A percentile compares a stretch with the other conserved stretches of the same genome.
Evolutionary conservation across 2,113 vertebrate genomes (phyloP).

Genomic region (Furnarius figulus): DNA sequence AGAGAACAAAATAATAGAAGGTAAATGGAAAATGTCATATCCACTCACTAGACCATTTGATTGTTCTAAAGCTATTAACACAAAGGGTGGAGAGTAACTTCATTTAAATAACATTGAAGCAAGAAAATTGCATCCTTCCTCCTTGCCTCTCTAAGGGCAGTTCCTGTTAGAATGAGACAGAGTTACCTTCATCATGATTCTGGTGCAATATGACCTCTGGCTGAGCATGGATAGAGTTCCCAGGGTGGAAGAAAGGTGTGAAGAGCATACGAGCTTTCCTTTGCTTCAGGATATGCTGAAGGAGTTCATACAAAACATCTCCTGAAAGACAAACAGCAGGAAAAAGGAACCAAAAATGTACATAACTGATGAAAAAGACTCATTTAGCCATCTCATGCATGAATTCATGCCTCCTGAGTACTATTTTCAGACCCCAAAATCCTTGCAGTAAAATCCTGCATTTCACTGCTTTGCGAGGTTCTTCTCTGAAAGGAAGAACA

Average conservation of each 20-base stretch:
- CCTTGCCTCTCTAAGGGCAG: not conserved
- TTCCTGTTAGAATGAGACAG: not conserved
- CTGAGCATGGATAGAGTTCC: slow-evolving; percentile 88
- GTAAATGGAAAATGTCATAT: not conserved
- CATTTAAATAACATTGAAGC: not conserved
- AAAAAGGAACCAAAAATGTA: slow-evolving; percentile 35
- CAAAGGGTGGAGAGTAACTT: not conserved
- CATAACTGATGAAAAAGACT: not conserved
- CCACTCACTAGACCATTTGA: not conserved
- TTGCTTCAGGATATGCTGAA: slow-evolving; percentile 97
- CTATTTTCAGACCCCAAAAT: slow-evolving; percentile 1
- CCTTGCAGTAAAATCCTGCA: not conserved
- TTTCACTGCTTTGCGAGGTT: not conserved
- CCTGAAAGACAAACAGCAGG: slow-evolving; percentile 75
- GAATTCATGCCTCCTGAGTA: not conserved
- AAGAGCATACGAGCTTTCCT: slow-evolving; percentile 88
- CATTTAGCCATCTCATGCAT: not conserved
- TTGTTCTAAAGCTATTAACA: not conserved
- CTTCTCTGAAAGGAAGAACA: not conserved
- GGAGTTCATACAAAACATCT: slow-evolving; percentile 96
- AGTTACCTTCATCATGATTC: slow-evolving; percentile 91
- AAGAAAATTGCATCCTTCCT: not conserved
- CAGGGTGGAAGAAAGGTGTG: slow-evolving; percentile 89
- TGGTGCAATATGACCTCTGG: slow-evolving; percentile 84
- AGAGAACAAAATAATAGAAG: not conserved